phyloP scores from a whole-genome alignment of 2,888 invertebrate species.

The Carterocephalus palaemon region DNA sequence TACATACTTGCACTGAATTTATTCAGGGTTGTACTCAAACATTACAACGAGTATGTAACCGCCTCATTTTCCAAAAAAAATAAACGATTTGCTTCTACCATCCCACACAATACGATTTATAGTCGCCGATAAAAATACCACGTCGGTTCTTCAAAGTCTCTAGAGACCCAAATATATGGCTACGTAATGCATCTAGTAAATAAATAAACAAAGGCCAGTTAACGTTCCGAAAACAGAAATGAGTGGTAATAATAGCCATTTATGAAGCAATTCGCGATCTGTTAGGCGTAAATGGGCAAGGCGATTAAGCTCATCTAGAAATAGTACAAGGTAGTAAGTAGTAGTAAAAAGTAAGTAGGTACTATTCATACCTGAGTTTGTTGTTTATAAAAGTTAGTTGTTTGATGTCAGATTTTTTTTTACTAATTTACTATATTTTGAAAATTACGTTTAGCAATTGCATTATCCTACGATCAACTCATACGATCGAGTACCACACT shows the following conservation, averaged over 20 bases:
- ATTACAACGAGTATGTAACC: constrained; percentile 30
- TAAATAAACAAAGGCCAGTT: constrained; percentile 39
- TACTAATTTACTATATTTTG: no score
- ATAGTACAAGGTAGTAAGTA: not conserved
- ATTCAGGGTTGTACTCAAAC: no score
- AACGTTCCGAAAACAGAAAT: constrained; percentile 31
- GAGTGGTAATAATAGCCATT: constrained; percentile 34
- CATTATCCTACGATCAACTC: no score
- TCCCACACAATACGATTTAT: constrained; percentile 70
- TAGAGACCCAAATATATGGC: constrained; percentile 40
- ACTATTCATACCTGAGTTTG: no score
- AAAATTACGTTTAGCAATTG: no score
- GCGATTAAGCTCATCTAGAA: not conserved
- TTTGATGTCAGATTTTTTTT: no score
- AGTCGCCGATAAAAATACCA: constrained; percentile 66
- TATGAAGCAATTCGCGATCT: constrained; percentile 22
- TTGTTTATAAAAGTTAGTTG: no score
- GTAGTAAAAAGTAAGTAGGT: no score
- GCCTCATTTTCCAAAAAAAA: constrained; percentile 47
- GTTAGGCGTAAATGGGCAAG: not conserved
- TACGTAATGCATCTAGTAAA: constrained; percentile 38
- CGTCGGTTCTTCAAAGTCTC: constrained; percentile 55
- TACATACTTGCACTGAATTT: no score
- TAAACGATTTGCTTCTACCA: constrained; percentile 49
- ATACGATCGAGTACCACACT: no score